These are phyloP conservation scores for Drosophila subobscura DNA, from an alignment of 1,140 invertebrate species.

Conservation along the genomic window DNA sequence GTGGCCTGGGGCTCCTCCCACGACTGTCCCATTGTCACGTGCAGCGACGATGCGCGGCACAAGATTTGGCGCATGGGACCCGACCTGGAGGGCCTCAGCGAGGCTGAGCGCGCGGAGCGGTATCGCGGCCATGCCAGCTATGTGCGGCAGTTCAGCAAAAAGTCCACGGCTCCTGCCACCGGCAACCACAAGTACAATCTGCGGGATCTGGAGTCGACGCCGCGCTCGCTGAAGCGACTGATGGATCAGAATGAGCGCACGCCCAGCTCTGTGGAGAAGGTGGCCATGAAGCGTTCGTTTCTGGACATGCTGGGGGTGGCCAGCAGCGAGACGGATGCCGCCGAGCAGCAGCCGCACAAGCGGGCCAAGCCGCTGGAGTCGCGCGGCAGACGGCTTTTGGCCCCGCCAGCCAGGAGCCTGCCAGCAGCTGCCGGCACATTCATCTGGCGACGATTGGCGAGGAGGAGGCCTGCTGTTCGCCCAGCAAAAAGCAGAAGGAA, in stretches of 20 bases:
- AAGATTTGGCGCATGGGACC: constrained; percentile 89
- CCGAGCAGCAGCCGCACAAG: constrained; percentile 63
- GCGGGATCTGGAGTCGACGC: constrained; percentile 84
- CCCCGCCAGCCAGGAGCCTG: constrained; percentile 34
- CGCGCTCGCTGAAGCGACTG: constrained; percentile 84
- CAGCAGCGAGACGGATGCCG: constrained; percentile 12
- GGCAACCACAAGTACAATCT: constrained; percentile 79
- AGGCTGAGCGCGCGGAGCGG: constrained; percentile 83
- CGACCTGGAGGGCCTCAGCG: constrained; percentile 83
- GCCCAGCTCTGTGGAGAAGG: constrained; percentile 71
- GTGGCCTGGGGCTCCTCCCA: constrained; percentile 89
- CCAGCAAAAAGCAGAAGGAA: constrained; percentile 59
- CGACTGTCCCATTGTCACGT: constrained; percentile 88
- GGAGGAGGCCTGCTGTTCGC: constrained; percentile 24
- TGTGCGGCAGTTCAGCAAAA: constrained; percentile 71
- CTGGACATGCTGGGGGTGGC: constrained; percentile 70
- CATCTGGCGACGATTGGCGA: constrained; percentile 57
- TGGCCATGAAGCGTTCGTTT: constrained; percentile 67
- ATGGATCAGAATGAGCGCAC: constrained; percentile 81
- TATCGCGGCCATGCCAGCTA: constrained; percentile 85
- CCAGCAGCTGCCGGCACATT: constrained; percentile 22
- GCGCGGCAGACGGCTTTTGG: constrained; percentile 70
- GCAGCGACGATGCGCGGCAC: constrained; percentile 91
- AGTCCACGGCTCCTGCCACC: constrained; percentile 17
- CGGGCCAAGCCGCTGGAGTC: constrained; percentile 82